phyloP scores from a whole-genome alignment of 2,888 invertebrate species.

The Trachelus tabidus region DNA sequence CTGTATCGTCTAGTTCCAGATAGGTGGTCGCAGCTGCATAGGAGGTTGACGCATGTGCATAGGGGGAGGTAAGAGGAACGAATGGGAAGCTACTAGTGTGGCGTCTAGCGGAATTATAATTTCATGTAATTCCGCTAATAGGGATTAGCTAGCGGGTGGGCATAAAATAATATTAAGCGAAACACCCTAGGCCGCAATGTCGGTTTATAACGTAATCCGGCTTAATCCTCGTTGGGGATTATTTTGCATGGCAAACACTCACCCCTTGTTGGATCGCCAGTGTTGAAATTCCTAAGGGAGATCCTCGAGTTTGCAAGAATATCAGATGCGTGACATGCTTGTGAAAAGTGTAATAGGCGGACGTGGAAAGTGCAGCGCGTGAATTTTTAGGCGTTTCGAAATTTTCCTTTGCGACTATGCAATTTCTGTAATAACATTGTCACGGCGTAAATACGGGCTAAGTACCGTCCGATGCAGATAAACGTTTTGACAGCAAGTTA shows the following conservation, averaged over 20 bases:
- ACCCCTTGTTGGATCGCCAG: not conserved
- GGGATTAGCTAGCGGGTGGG: constrained; percentile 37
- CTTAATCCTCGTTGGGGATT: constrained; percentile 32
- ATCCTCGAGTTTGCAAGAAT: not conserved
- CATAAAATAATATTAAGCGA: constrained; percentile 46
- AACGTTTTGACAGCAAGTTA: not conserved
- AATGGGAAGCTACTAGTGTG: not conserved
- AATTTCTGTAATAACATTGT: not conserved
- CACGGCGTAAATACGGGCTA: not conserved
- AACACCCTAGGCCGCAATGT: constrained; percentile 28
- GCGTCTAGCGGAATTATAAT: constrained; percentile 26
- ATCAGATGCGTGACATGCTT: not conserved
- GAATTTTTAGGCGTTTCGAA: not conserved
- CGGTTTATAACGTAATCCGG: constrained; percentile 27
- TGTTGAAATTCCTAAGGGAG: not conserved
- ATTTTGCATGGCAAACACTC: constrained; percentile 25
- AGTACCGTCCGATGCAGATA: not conserved
- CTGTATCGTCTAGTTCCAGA: not conserved
- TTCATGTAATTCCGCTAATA: constrained; percentile 51
- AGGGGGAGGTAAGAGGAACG: not conserved
- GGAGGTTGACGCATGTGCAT: not conserved
- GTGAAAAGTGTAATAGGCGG: not conserved
- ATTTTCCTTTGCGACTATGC: not conserved
- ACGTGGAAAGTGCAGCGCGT: not conserved
- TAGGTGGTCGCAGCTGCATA: not conserved